A percentile compares a stretch with the other conserved stretches of the same genome.
These are phyloP conservation scores for Micropoecilia bifurca DNA, from an alignment of 2,797 vertebrate genomes.

Conservation along the genomic window DNA sequence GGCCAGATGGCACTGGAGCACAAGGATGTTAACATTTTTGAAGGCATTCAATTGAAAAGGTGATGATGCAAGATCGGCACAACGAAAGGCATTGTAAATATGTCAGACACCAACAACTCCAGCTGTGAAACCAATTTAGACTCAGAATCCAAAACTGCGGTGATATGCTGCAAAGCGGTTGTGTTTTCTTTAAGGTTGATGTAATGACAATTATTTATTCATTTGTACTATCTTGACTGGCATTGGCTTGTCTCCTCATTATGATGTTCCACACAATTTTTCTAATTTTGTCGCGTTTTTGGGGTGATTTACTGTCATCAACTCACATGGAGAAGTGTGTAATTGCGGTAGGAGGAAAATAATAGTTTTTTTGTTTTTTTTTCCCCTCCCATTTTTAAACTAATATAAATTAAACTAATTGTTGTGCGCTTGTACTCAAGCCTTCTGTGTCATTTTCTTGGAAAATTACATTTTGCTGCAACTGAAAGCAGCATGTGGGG, in stretches of 20 bases:
- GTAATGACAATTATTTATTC: not conserved
- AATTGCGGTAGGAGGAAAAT: not conserved
- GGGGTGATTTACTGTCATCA: not conserved
- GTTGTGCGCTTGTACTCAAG: not conserved
- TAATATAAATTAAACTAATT: not conserved
- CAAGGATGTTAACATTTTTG: constrained; percentile 20
- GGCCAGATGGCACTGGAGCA: constrained; percentile 12
- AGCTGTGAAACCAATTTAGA: not conserved
- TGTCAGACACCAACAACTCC: not conserved
- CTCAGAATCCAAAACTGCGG: not conserved
- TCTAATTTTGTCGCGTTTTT: not conserved
- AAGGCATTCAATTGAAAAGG: constrained; percentile 31
- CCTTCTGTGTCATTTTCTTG: not conserved
- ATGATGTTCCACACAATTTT: not conserved
- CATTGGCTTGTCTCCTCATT: not conserved
- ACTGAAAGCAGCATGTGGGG: not conserved
- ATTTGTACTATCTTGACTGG: not conserved
- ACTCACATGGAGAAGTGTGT: not conserved
- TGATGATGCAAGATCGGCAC: constrained; percentile 13
- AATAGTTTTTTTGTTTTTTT: too few species aligned
- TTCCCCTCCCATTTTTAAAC: not conserved
- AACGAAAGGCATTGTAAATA: constrained; percentile 5
- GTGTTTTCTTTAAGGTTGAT: not conserved
- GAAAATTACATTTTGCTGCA: not conserved
- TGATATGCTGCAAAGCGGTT: not conserved